Base-by-base conservation (phyloP, 2,888 invertebrate species). In the Protula sp. region DNA sequence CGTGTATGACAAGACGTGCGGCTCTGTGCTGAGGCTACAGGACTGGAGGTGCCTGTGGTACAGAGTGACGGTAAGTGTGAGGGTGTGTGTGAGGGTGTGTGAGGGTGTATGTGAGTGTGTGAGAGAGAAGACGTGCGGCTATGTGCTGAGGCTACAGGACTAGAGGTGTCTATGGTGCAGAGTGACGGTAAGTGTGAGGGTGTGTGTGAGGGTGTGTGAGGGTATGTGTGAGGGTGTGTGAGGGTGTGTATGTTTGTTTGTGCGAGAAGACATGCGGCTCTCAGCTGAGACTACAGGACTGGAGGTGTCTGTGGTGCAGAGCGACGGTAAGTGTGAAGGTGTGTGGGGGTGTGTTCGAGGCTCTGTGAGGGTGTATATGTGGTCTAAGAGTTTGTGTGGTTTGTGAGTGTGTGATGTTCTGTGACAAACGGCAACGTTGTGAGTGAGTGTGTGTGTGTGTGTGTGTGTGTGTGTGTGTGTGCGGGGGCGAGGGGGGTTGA, bases 11-110 rank as follows among this genome's bases (percentile, higher is more conserved):
- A 93, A 93, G 83, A 94, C 92, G 5, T 97, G 97, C 83, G 97
- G 97, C 60, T 95, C 94, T 60, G 95, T 97, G 58, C 85, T 94
- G 66, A 89, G 91, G 87, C 70, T 91, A 69, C 94, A 95, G 85
- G 97, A 97, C 83, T 95, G 92, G 90, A 86, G 94, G 68, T 98
- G 97, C 82, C 86, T 97, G 68, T 97, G 97, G 97, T 98, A 97
- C 80, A 87, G 92, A 61, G 87, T 88, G 29, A 91, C 90, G 75
- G 82, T 82, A 65, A 71, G 77, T n/a, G n/a, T n/a, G 78, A 98
- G 97, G 97, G 86, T 97, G 85, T 95, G 95, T 81, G 95, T 97
- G 47, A 97, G 97, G 83, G 84, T 97, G 67, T 94, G 95, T 2
- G 94, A 95, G 59, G 91, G 94, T 59, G 89, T 94, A 62, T 90